These are phyloP conservation scores for Circaetus cinerascens DNA, from an alignment of 2,113 vertebrate species.

Conservation along the genomic window DNA sequence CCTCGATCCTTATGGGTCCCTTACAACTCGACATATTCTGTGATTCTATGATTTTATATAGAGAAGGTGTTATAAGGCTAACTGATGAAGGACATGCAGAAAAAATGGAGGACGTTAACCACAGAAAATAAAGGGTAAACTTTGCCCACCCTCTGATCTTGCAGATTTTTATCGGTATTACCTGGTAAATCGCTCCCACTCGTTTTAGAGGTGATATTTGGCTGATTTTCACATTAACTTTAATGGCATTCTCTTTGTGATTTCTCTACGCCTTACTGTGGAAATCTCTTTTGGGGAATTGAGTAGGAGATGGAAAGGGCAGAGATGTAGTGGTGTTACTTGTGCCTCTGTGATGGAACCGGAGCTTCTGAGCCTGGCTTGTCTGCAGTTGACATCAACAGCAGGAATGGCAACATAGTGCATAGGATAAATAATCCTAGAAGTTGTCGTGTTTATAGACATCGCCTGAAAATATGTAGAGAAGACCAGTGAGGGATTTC, in stretches of 20 bases:
- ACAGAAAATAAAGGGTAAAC: not conserved
- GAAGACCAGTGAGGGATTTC: not conserved
- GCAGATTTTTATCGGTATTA: not conserved
- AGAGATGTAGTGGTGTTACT: not conserved
- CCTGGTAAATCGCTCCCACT: not conserved
- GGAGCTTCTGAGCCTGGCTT: conserved; percentile 24
- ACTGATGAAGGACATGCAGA: not conserved
- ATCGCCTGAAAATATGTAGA: conserved; percentile 34
- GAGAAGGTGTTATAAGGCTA: not conserved
- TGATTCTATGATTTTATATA: not conserved
- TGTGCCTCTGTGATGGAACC: not conserved
- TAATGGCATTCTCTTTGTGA: conserved; percentile 49
- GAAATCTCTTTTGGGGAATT: conserved; percentile 8
- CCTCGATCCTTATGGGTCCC: not conserved
- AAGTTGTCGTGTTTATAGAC: not conserved
- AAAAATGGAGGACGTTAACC: not conserved
- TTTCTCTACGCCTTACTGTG: not conserved
- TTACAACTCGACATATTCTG: not conserved
- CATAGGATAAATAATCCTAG: not conserved
- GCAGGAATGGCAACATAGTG: not conserved
- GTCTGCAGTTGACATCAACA: conserved; percentile 6
- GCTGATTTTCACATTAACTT: conserved; percentile 50
- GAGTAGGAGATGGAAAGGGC: not conserved
- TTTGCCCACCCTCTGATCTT: not conserved
- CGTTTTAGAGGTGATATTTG: not conserved